Conservation (phyloP, 2,888 invertebrate species). For the Yponomeuta evonymella region DNA sequence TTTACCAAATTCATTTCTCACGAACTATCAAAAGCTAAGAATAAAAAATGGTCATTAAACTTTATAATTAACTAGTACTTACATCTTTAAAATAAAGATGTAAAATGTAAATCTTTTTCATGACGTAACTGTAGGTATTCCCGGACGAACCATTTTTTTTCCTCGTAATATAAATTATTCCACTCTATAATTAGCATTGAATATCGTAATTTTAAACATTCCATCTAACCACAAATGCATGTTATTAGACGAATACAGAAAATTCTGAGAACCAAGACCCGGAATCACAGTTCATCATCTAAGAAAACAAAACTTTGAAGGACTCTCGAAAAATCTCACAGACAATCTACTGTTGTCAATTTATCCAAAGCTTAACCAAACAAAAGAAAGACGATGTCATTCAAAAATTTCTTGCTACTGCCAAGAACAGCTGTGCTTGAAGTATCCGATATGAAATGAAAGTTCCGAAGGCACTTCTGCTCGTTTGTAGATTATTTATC, state of each 20-base stretch:
- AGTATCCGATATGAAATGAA: slow-evolving; percentile 23
- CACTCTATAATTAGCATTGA: background rate
- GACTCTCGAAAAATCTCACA: slow-evolving; percentile 6
- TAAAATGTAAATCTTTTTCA: too few species aligned
- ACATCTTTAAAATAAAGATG: too few species aligned
- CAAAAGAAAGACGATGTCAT: slow-evolving; percentile 31
- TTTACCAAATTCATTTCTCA: too few species aligned
- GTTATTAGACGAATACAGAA: background rate
- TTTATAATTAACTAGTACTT: too few species aligned
- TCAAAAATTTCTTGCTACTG: slow-evolving; percentile 23
- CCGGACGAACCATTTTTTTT: background rate
- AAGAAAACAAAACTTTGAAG: background rate
- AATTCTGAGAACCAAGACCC: background rate
- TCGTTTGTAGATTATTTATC: too few species aligned
- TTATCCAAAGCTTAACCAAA: slow-evolving; percentile 17
- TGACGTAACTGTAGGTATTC: background rate
- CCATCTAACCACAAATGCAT: background rate
- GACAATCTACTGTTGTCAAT: background rate
- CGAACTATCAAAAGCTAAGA: too few species aligned
- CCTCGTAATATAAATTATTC: background rate
- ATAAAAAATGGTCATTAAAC: too few species aligned
- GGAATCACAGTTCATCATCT: background rate
- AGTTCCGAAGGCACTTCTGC: background rate
- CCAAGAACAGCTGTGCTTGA: slow-evolving; percentile 32
- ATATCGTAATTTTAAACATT: background rate